Evolutionary conservation across 2,113 vertebrate genomes (phyloP), one percentile per base, ranked within the genome.

Genomic region (Apistogramma diplotaenia): DNA sequence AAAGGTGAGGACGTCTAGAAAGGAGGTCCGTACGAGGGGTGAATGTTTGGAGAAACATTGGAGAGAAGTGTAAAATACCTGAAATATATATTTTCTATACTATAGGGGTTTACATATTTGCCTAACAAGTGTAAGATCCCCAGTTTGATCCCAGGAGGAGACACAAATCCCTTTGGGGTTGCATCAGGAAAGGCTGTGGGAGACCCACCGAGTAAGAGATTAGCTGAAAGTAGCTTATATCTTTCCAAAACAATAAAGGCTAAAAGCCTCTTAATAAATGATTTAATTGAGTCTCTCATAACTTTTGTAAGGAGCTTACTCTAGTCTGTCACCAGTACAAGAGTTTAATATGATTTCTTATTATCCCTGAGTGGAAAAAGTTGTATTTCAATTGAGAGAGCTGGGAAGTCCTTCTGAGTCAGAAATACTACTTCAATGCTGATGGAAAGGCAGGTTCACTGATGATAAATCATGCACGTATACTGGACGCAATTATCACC

Each of bases 1-100:
- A 55, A 80, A 82, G n/a, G 21, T 74, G 57, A 78, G 60, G 27
- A 13, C 55, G 55, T 85, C 71, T 71, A 3, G 19, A 74, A 46
- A 67, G 60, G 40, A 12, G 27, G 25, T 74, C 37, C 55, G 11
- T 62, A 40, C 75, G 57, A 18, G 35, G 71, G 59, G 40, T 33
- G 12, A 25, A 59, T n/a, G 21, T 58, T 31, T 60, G 3, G 55
- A n/a, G 21, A 27, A 58, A 53, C 13, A 33, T 21, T 5, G 18
- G 23, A 54, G 55, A 43, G 33, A 40, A 29, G 11, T 51, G 43
- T 74, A 27, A 70, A 61, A 82, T 70, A 18, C 11, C 10, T 29
- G 31, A 4, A 55, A 29, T 70, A 13, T 67, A 40, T 46, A 19
- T 67, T 16, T 19, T 19, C 18, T 19, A 70, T 18, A 18, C 5